phyloP scores from a whole-genome alignment of 2,888 invertebrate species.

The Ceratothoa steindachneri region DNA sequence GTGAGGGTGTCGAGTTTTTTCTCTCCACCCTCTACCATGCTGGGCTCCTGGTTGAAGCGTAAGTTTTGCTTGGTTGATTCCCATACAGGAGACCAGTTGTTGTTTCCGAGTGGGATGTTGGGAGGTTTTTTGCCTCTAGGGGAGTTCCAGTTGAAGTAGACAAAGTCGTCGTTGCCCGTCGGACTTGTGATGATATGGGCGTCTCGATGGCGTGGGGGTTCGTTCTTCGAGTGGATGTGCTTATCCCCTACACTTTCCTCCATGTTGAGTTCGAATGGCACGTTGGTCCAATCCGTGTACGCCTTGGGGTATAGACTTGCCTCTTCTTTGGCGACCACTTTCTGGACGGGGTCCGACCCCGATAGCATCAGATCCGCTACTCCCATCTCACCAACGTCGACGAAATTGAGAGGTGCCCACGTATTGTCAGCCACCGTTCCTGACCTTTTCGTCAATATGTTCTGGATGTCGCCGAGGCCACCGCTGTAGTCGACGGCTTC shows the following conservation, averaged over 20 bases:
- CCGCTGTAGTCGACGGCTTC: constrained; percentile 38
- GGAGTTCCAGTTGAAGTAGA: constrained; percentile 44
- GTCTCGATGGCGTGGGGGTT: constrained; percentile 4
- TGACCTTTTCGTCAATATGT: constrained; percentile 33
- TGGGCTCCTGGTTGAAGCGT: not conserved
- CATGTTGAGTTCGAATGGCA: constrained; percentile 41
- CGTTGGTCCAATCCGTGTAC: constrained; percentile 43
- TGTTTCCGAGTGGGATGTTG: constrained; percentile 32
- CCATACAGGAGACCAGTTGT: constrained; percentile 44
- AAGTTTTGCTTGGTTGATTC: not conserved
- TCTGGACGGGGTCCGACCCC: constrained; percentile 23
- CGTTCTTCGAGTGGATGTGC: not conserved
- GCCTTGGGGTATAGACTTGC: constrained; percentile 20
- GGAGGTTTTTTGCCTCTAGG: constrained; percentile 20
- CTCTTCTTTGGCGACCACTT: constrained; percentile 18
- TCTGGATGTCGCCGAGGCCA: constrained; percentile 40
- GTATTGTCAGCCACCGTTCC: constrained; percentile 6
- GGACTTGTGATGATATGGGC: constrained; percentile 41
- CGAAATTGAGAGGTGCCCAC: constrained; percentile 41
- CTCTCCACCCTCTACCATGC: no score
- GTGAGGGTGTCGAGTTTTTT: not conserved
- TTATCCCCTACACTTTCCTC: constrained; percentile 28
- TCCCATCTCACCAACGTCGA: constrained; percentile 45
- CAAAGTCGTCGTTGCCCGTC: constrained; percentile 43
- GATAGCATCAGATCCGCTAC: constrained; percentile 39